Conservation (phyloP, 2,888 invertebrate species). For the Busseola fusca region DNA sequence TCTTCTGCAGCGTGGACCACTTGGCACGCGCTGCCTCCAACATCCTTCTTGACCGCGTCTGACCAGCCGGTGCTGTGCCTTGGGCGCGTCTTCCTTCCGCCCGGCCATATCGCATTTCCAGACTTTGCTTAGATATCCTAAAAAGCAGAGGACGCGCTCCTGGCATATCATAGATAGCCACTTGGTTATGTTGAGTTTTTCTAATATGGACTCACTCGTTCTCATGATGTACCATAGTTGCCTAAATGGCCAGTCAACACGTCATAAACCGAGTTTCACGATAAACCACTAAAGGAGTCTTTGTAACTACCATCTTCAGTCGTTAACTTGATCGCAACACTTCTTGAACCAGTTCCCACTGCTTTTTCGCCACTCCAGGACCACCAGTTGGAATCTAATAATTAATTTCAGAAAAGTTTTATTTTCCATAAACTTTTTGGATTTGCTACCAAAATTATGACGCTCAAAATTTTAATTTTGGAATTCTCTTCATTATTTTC, state of each 20-base stretch:
- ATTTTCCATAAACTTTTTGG: background rate
- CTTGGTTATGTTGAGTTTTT: background rate
- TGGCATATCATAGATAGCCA: background rate
- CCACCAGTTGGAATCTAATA: background rate
- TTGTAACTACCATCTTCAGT: background rate
- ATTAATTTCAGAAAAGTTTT: slow-evolving; percentile 7
- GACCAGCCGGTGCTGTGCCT: background rate
- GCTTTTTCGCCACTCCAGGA: background rate
- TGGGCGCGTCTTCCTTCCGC: background rate
- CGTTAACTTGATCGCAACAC: background rate
- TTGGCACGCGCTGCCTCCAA: background rate
- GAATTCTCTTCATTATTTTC: slow-evolving; percentile 31
- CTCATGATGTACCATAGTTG: background rate
- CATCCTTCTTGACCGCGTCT: background rate
- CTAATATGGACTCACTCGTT: background rate
- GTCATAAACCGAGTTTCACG: background rate
- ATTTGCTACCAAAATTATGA: slow-evolving; percentile 35
- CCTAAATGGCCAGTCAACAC: background rate
- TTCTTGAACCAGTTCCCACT: background rate
- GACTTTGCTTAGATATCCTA: too few relatives aligned
- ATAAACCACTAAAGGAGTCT: background rate
- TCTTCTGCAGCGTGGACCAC: background rate
- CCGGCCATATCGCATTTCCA: background rate
- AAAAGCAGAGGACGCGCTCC: background rate
- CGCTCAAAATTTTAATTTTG: slow-evolving; percentile 52